Percentiles rank a stretch among this genome's conserved stretches.
Evolutionary conservation across 64 coral and sea anemone genomes (phyloP).

Genomic region (Acropora yongei): DNA sequence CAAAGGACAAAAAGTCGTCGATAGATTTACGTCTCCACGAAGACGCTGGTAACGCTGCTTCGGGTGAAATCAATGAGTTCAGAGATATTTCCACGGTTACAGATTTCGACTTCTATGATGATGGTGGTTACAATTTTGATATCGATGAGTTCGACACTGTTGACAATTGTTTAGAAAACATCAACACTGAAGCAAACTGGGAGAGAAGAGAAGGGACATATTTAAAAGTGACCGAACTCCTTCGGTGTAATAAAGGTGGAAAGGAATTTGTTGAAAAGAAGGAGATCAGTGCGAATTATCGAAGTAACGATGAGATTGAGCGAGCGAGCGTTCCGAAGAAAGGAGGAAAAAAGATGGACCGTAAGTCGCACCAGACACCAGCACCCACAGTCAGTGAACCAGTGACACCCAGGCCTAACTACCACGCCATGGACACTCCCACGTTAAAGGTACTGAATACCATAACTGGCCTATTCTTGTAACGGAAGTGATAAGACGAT

Average conservation of each 20-base stretch:
- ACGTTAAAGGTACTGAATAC: slow-evolving; percentile 64
- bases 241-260: not conserved
- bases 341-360: slow-evolving; percentile 14
- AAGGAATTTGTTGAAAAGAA: not conserved
- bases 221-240: not conserved
- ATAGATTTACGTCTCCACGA: not conserved
- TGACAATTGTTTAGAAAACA: slow-evolving; percentile 8
- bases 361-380: not conserved
- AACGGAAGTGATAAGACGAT: too few species aligned
- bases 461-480: not conserved
- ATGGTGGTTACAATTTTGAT: slow-evolving; percentile 88
- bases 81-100: not conserved
- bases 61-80: not conserved
- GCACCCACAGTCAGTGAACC: slow-evolving; percentile 34
- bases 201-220: not conserved
- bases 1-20: not conserved
- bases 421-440: slow-evolving; percentile 79
- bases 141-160: slow-evolving; percentile 26
- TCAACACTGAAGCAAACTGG: not conserved
- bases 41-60: not conserved
- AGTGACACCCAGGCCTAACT: slow-evolving; percentile 87
- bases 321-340: not conserved
- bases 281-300: not conserved
- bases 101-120: slow-evolving; percentile 67
- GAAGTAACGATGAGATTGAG: not conserved